phyloP scores from a whole-genome alignment of 92 coral and sea anemone species.

The Blastomussa wellsi region DNA sequence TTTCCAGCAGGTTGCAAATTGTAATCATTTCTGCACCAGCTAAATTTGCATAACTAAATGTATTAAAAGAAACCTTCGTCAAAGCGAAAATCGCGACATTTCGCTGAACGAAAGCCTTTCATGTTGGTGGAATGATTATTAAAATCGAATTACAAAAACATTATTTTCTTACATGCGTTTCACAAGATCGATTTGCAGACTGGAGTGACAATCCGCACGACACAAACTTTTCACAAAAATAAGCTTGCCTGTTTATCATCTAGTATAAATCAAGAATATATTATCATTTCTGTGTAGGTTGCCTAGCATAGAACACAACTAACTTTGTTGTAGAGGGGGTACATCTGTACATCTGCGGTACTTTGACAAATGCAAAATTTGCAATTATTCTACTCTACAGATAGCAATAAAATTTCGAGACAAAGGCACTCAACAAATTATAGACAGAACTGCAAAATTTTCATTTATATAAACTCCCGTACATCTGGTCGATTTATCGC shows the following conservation, averaged over 20 bases:
- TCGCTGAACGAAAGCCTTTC: neutral
- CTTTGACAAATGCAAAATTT: no score
- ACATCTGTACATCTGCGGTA: no score
- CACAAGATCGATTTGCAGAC: neutral
- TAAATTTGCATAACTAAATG: conserved; percentile 21
- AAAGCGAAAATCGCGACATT: neutral
- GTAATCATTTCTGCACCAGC: conserved; percentile 6
- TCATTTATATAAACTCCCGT: no score
- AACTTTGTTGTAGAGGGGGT: neutral
- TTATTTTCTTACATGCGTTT: neutral
- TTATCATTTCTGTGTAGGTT: neutral
- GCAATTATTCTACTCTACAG: no score
- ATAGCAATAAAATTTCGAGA: no score
- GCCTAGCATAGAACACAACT: neutral
- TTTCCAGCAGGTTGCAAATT: conserved; percentile 17
- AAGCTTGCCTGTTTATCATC: neutral
- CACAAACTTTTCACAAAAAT: neutral
- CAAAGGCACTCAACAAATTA: no score
- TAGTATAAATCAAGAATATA: neutral
- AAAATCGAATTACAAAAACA: neutral
- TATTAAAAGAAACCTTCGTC: neutral
- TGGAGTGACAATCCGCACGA: neutral
- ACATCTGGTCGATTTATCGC: neutral
- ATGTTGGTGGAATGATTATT: neutral
- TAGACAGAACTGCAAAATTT: no score